Evolutionary conservation across 2,888 invertebrate genomes (phyloP), one percentile per base, ranked within the genome.

Genomic region (Nephrotoma appendiculata): DNA sequence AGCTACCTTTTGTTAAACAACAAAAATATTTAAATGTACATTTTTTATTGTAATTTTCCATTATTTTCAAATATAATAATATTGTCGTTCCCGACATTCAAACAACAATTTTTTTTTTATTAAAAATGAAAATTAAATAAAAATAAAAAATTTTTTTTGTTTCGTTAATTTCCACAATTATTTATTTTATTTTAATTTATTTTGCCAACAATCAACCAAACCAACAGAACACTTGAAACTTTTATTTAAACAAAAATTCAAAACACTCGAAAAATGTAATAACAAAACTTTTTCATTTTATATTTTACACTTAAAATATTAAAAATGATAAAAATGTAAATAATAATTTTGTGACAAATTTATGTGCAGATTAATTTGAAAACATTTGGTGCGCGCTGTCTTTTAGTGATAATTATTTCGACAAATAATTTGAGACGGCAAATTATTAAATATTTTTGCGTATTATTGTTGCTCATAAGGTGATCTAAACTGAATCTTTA

Each of bases 1-100:
- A 44, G 11, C 44, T 42, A 84, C 84, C 84, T 84, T 84, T 84
- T 84, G 84, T 84, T 11, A 84, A 42, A 84, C 84, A 84, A 42
- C 84, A 84, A 84, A 84, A 84, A 84, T 84, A 84, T 43, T 84
- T 84, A 42, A 84, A 84, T 84, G 84, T 84, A n/a, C 84, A 84
- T n/a, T 84, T 84, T 84, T 42, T 84, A 84, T 42, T 43, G 43
- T 43, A 84, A 42, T 84, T 84, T 84, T 84, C 84, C 84, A 84
- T 84, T 84, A 84, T 71, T 31, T 2, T 31, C 19, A 71, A 31
- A 31, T 71, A 31, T 9, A 31, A 15, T 52, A 15, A 6, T 6
- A 6, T 52, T 15, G 15, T 52, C 52, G 71, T 44, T 44, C 7
- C 11, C 71, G 71, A 57, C 57, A 57, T 57, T 57, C 11, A 15